These are phyloP conservation scores for Garra rufa DNA, from an alignment of 2,113 vertebrate genomes.

Conservation along the genomic window DNA sequence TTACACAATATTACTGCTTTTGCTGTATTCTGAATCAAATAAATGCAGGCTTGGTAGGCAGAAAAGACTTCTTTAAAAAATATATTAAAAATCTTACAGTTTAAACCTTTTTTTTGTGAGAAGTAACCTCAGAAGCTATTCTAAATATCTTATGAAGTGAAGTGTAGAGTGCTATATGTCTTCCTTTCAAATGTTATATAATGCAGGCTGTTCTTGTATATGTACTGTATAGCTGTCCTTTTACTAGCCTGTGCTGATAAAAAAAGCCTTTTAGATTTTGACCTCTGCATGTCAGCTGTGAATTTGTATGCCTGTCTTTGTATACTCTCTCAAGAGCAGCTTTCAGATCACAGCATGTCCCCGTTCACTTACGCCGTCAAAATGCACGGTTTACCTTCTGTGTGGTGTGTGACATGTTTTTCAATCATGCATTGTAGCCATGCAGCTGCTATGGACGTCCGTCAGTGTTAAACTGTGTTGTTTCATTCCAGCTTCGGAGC, in stretches of 20 bases:
- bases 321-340: slow-evolving; percentile 45
- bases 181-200: not conserved
- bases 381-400: slow-evolving; percentile 50
- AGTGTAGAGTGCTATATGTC: not conserved
- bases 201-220: not conserved
- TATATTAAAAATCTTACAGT: no score
- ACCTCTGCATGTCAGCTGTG: slow-evolving; percentile 47
- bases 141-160: not conserved
- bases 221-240: slow-evolving; percentile 23
- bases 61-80: no score
- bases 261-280: slow-evolving; percentile 12
- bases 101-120: no score
- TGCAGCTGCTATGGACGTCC: slow-evolving; percentile 12
- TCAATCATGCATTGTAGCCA: slow-evolving; percentile 53
- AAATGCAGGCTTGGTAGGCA: no score
- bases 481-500: slow-evolving; percentile 55
- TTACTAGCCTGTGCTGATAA: slow-evolving; percentile 14
- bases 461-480: slow-evolving; percentile 44
- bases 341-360: slow-evolving; percentile 50
- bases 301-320: slow-evolving; percentile 43
- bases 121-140: no score
- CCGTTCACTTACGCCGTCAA: slow-evolving; percentile 48
- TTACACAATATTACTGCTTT: no score
- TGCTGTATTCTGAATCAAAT: no score
- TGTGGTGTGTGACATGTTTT: slow-evolving; percentile 58